phyloP scores from a whole-genome alignment of 2,113 vertebrate genomes.

The Oreotrochilus melanogaster region DNA sequence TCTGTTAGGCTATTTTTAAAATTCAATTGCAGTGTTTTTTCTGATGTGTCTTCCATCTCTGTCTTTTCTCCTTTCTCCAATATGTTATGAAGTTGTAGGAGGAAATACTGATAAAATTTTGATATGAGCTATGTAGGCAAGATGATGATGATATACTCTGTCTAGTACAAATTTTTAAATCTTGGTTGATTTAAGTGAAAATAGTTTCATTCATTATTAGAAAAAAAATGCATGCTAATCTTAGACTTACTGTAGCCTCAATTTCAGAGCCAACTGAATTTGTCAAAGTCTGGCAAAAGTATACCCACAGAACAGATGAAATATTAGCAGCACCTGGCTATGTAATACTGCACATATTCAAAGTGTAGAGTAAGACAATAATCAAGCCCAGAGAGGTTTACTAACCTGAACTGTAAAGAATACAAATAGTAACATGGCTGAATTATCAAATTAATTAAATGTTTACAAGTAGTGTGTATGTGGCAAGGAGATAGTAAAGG shows the following conservation, averaged over 20 bases:
- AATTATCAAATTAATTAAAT: not conserved
- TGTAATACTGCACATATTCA: not conserved
- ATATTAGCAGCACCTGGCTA: not conserved
- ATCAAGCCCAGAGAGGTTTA: not conserved
- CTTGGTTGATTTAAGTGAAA: not conserved
- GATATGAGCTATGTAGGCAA: not conserved
- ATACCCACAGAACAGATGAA: not conserved
- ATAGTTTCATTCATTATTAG: not conserved
- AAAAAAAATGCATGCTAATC: not conserved
- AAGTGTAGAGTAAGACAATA: not conserved
- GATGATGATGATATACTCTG: not conserved
- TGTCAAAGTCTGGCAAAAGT: not conserved
- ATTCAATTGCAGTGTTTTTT: not conserved
- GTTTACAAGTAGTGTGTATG: not conserved
- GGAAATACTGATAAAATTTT: not conserved
- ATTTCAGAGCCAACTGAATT: not conserved
- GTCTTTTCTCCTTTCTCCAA: not conserved
- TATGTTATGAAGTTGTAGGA: not conserved
- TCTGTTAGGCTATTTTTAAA: not conserved
- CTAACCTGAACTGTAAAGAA: not conserved
- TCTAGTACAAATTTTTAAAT: not conserved
- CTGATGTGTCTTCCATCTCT: not conserved
- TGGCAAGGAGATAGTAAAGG: not conserved
- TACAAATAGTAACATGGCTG: not conserved
- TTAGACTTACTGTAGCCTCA: not conserved